Evolutionary conservation across 2,888 invertebrate species (phyloP).

Genomic region (Oscheius sp.): DNA sequence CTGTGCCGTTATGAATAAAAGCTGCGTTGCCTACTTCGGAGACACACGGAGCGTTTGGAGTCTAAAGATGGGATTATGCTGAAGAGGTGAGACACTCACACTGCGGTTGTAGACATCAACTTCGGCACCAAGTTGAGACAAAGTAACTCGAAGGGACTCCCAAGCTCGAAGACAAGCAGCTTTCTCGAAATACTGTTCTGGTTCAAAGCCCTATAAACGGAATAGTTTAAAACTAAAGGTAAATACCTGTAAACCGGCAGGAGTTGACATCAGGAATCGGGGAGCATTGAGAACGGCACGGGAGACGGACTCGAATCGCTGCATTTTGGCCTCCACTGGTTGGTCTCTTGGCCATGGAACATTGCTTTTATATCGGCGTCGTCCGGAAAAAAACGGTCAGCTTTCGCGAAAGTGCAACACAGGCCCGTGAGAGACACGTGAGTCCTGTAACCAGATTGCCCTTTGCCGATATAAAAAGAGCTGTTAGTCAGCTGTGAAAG

Average conservation of each 20-base stretch:
- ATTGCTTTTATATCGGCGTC: not conserved
- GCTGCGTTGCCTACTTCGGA: slow-evolving; percentile 28
- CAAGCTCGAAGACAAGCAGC: not conserved
- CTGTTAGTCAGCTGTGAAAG: not conserved
- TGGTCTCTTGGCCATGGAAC: not conserved
- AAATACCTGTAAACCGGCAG: slow-evolving; percentile 1
- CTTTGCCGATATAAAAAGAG: slow-evolving; percentile 15
- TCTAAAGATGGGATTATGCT: slow-evolving; percentile 10
- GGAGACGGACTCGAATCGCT: slow-evolving; percentile 20
- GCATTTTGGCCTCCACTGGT: not conserved
- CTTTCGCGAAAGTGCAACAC: slow-evolving; percentile 19
- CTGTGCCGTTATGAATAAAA: slow-evolving; percentile 24
- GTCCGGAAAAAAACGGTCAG: slow-evolving; percentile 1
- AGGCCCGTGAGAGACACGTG: slow-evolving; percentile 24
- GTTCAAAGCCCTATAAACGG: slow-evolving; percentile 19
- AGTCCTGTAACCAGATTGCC: not conserved
- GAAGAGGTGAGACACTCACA: not conserved
- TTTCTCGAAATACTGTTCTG: slow-evolving; percentile 15
- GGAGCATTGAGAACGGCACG: slow-evolving; percentile 4
- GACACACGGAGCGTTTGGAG: not conserved
- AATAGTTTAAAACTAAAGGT: not conserved
- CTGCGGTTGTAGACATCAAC: slow-evolving; percentile 22
- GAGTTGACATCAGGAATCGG: slow-evolving; percentile 26
- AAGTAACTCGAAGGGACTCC: slow-evolving; percentile 5
- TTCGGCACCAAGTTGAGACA: slow-evolving; percentile 20